Percentiles rank a stretch among this genome's conserved stretches.
phyloP scores from a whole-genome alignment of 37 sponge, comb jelly and placozoan species.

The Hormiphora californensis region DNA sequence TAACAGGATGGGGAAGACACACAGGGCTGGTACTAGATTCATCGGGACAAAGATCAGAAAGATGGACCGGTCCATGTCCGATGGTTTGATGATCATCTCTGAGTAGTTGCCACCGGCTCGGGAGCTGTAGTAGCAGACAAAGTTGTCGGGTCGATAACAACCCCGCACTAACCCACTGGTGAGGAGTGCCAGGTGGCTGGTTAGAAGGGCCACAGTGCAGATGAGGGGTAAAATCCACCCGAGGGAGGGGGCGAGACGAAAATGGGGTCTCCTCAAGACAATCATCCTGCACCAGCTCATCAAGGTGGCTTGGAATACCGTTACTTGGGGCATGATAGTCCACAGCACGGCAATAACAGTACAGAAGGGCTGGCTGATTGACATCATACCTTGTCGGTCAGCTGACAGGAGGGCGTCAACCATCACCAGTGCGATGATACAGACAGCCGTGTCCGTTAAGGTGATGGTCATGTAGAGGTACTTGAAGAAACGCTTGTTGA shows the following conservation, averaged over 20 bases:
- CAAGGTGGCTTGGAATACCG: slow-evolving; percentile 9
- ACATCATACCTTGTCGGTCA: not conserved
- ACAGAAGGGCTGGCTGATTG: not conserved
- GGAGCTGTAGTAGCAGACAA: slow-evolving; percentile 20
- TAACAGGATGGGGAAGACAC: slow-evolving; percentile 6
- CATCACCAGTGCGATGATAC: not conserved
- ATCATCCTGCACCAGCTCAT: not conserved
- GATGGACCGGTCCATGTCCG: too few species aligned
- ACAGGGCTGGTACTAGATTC: slow-evolving; percentile 25
- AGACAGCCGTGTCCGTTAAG: not conserved
- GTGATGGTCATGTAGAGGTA: slow-evolving; percentile 19
- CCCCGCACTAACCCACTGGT: not conserved
- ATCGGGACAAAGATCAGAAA: slow-evolving; percentile 7
- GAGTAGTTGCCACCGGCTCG: too few species aligned
- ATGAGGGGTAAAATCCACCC: too few species aligned
- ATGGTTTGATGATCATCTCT: too few species aligned
- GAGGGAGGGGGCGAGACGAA: too few species aligned
- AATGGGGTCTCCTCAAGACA: too few species aligned
- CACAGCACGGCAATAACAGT: not conserved
- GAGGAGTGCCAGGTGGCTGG: not conserved
- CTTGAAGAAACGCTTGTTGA: too few species aligned
- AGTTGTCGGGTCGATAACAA: not conserved
- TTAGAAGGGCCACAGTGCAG: too few species aligned
- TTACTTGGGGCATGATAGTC: slow-evolving; percentile 32
- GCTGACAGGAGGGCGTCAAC: not conserved